phyloP scores from a whole-genome alignment of 35 echinoderm and acorn worm species.

The Hemicentrotus pulcherrimus region DNA sequence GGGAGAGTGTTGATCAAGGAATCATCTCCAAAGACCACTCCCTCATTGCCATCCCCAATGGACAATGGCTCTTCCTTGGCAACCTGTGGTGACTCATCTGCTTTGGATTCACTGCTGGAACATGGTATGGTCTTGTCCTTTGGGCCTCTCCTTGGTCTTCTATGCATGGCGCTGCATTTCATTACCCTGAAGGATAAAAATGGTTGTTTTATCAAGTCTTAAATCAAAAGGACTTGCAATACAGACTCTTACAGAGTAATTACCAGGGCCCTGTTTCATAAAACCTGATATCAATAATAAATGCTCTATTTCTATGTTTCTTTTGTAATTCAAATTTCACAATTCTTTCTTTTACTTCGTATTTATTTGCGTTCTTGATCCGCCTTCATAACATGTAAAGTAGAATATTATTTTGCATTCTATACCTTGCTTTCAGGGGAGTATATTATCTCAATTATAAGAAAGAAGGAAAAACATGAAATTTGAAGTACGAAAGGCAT shows the following conservation, averaged over 20 bases:
- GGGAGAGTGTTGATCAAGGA: background rate
- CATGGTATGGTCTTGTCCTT: background rate
- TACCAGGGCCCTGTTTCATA: background rate
- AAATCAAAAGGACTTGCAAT: background rate
- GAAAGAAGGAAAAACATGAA: too few species aligned
- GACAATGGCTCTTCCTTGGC: background rate
- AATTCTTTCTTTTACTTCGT: too few species aligned
- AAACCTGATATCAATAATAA: too few species aligned
- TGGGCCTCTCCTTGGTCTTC: background rate
- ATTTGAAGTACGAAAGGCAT: too few species aligned
- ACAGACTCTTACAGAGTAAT: background rate
- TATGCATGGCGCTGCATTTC: conserved; percentile 35
- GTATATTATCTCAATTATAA: too few species aligned
- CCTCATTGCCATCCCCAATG: background rate
- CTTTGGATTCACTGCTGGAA: background rate
- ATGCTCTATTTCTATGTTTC: background rate
- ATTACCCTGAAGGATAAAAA: background rate
- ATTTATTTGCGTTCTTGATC: too few species aligned
- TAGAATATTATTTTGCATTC: too few species aligned
- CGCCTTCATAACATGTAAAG: too few species aligned
- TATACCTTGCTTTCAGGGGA: too few species aligned
- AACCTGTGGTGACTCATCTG: background rate
- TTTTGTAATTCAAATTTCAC: too few species aligned
- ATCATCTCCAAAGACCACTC: background rate
- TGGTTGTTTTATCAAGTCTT: background rate